Evolutionary conservation across 2,888 invertebrate genomes (phyloP), one percentile per base, ranked within the genome.

Genomic region (Heliconius ismenius): DNA sequence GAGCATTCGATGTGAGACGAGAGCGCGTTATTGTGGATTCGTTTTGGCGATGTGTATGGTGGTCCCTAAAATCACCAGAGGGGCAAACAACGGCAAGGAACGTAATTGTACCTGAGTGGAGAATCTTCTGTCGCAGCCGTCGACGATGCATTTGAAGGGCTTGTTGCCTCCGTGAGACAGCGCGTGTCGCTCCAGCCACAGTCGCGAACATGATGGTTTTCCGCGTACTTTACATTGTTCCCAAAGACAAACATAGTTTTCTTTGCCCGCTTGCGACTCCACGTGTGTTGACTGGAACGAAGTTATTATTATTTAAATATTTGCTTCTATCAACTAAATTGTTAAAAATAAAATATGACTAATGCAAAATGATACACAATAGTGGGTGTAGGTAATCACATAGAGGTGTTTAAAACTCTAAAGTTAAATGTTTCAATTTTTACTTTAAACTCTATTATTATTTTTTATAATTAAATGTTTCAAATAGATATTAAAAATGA

Each of bases 111-210:
- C 98, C 96, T 97, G 97, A 79, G 97, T 97, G 86, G 97, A 97
- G 88, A 98, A 98, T 85, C 98, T 95, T 85, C 96, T 96, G 84
- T 98, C 98, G 92, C 99, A 99, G 84, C 98, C 97, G 87, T 98
- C 98, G 83, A 99, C 98, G 89, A 99, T 98, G 93, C 99, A 99
- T 86, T 97, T 96, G 95, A 98, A 98, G 36, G 98, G 98, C 89
- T 98, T 98, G 91, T 97, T 98, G 67, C 98, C 98, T 77, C 97
- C 97, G 91, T 99, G 99, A 0, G 97, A 97, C 72, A 98, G 93
- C 67, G 98, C 97, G 92, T 99, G 99, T 69, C 98, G 95, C 89
- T 98, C 98, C 82, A 99, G 93, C 99, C 99, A 99, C 76, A 98
- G 96, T 76, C 98, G 95, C 10, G 98, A 98, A 88, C 98, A 98